Percentiles rank a stretch among this genome's conserved stretches.
phyloP scores from a whole-genome alignment of 2,113 vertebrate species.

The Cephalophus harveyi region DNA sequence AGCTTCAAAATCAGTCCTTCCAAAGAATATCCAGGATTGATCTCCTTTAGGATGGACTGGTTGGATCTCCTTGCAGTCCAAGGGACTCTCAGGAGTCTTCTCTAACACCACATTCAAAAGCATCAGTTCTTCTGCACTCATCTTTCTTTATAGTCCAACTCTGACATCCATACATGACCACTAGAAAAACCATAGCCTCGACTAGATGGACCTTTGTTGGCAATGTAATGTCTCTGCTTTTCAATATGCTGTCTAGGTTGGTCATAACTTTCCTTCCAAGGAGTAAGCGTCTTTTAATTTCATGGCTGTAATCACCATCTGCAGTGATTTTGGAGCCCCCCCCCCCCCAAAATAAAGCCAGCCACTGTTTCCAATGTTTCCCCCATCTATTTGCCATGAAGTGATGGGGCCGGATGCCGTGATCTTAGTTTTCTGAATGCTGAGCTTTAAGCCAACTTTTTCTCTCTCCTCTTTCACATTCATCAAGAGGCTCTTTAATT shows the following conservation, averaged over 20 bases:
- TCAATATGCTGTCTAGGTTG: background rate
- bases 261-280: too few relatives aligned
- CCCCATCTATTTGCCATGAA: background rate
- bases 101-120: background rate
- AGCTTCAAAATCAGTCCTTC: background rate
- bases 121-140: background rate
- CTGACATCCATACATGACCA: background rate
- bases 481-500: background rate
- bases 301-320: too few relatives aligned
- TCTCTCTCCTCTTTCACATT: too few relatives aligned
- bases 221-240: background rate
- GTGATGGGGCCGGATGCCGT: accelerated
- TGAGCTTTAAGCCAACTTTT: background rate
- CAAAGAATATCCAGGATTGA: background rate
- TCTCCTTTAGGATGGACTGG: background rate
- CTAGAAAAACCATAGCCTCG: background rate
- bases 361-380: too few relatives aligned
- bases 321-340: too few relatives aligned
- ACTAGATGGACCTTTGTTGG: background rate
- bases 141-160: background rate
- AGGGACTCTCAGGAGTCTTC: background rate
- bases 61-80: background rate
- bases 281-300: too few relatives aligned
- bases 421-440: background rate
- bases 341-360: too few relatives aligned